Percentiles rank a stretch among this genome's conserved stretches.
Evolutionary conservation across 2,113 vertebrate species (phyloP).

Genomic region (Alouatta palliata): DNA sequence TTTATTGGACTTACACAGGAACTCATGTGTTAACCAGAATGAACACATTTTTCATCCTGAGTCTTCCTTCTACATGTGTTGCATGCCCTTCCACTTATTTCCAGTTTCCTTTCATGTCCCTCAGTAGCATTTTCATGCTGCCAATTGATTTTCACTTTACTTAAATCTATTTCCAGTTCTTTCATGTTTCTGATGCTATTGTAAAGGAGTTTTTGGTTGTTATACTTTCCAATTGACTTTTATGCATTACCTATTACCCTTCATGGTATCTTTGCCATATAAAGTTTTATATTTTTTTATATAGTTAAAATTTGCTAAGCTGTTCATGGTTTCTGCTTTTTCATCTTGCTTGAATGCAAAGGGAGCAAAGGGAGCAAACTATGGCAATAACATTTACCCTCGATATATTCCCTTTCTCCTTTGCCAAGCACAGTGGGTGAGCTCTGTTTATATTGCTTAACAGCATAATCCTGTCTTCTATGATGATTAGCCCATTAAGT

Average conservation of each 20-base stretch:
- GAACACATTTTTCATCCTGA: background rate
- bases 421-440: background rate
- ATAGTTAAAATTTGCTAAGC: background rate
- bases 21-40: background rate
- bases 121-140: background rate
- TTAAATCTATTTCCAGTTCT: background rate
- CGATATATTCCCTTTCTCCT: background rate
- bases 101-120: background rate
- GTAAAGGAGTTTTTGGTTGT: background rate
- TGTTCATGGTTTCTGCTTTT: background rate
- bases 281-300: background rate
- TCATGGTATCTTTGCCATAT: background rate
- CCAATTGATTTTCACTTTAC: background rate
- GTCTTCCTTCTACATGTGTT: background rate
- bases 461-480: background rate
- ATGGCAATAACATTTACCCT: background rate
- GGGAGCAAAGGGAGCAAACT: background rate
- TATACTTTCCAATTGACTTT: background rate
- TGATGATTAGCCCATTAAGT: background rate
- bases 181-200: background rate
- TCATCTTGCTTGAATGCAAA: background rate
- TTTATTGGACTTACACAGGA: background rate
- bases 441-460: constrained; percentile 1
- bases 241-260: background rate
- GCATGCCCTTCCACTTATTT: background rate